Percentiles rank a stretch among this genome's conserved stretches.
These are phyloP conservation scores for Florisuga fusca DNA, from an alignment of 2,797 vertebrate species.

Conservation along the genomic window DNA sequence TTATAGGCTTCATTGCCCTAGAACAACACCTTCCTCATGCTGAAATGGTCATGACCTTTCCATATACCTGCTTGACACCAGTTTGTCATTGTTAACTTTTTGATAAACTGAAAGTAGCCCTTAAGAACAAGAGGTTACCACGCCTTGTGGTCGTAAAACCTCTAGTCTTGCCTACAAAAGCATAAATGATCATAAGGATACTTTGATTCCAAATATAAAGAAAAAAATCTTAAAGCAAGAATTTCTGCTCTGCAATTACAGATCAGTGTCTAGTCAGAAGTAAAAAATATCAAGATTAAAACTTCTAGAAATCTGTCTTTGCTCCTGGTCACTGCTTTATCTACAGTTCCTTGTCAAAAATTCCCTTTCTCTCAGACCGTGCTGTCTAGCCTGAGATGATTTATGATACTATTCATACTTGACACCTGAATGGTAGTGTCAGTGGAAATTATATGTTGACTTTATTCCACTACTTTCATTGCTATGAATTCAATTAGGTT, in stretches of 20 bases:
- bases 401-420: background rate
- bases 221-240: background rate
- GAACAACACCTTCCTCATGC: background rate
- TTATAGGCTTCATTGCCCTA: background rate
- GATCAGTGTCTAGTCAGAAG: background rate
- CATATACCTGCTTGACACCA: background rate
- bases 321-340: background rate
- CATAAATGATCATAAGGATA: background rate
- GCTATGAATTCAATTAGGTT: background rate
- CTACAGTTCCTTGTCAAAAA: background rate
- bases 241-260: background rate
- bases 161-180: background rate
- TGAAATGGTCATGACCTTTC: background rate
- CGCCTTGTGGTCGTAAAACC: background rate
- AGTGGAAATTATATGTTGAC: background rate
- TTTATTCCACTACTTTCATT: background rate
- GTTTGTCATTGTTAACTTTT: background rate
- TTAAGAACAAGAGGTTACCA: background rate
- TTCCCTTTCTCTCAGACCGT: background rate
- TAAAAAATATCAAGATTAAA: background rate
- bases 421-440: background rate
- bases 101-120: background rate
- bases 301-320: background rate
- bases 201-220: background rate
- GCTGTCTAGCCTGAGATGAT: background rate